Conservation (phyloP, 2,797 vertebrate species). For the Alouatta caraya region DNA sequence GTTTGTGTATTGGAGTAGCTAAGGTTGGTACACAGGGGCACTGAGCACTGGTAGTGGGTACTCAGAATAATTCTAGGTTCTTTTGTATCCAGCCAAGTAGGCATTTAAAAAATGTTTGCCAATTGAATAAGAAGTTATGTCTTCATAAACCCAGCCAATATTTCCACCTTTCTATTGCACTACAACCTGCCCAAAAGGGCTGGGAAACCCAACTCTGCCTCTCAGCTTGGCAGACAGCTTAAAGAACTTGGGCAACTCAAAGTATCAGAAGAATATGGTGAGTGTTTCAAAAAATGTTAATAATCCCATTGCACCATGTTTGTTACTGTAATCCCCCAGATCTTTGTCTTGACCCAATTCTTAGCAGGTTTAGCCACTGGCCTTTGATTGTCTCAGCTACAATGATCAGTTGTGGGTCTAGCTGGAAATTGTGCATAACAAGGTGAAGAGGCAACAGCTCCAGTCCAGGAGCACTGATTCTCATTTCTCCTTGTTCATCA, state of each 20-base stretch:
- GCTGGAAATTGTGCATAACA: background rate
- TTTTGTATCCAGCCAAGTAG: background rate
- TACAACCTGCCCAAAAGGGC: background rate
- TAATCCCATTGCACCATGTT: background rate
- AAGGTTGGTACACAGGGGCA: background rate
- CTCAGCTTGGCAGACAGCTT: background rate
- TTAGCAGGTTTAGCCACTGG: background rate
- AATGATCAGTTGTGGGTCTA: background rate
- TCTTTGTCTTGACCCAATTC: background rate
- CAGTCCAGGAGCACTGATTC: background rate
- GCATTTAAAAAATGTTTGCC: background rate
- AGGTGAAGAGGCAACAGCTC: background rate
- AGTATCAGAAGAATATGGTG: conserved; percentile 15
- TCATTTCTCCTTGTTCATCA: background rate
- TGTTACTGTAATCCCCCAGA: background rate
- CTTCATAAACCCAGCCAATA: background rate
- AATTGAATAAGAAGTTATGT: background rate
- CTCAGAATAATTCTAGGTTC: background rate
- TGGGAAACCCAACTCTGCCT: background rate
- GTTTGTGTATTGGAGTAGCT: background rate
- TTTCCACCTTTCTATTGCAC: background rate
- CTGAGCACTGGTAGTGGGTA: no score
- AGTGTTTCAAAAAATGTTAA: background rate
- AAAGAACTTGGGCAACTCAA: background rate
- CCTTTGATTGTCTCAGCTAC: background rate